phyloP scores from a whole-genome alignment of 1,140 invertebrate species.

The Zaprionus nigranus region DNA sequence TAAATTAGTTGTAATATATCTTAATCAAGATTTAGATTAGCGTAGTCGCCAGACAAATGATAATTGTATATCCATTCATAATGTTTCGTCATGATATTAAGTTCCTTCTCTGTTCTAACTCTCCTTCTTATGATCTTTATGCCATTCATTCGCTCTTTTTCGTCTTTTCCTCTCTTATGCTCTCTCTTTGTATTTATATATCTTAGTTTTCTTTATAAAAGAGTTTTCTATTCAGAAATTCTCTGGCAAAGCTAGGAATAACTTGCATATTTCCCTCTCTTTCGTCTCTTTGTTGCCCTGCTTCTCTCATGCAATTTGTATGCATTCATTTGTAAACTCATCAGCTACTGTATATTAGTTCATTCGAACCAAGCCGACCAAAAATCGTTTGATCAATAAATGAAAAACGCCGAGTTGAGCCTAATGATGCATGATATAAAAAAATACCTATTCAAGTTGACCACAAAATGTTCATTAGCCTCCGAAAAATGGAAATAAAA shows the following conservation, averaged over 20 bases:
- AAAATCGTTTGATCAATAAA: slow-evolving; percentile 41
- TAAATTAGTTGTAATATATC: neutral
- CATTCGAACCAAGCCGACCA: neutral
- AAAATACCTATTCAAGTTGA: slow-evolving; percentile 21
- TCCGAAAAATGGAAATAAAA: slow-evolving; percentile 17
- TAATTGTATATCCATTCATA: too few species aligned
- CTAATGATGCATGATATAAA: slow-evolving; percentile 50
- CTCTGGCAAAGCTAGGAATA: neutral
- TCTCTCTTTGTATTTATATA: too few species aligned
- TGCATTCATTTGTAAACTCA: slow-evolving; percentile 8
- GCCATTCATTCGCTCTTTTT: too few species aligned
- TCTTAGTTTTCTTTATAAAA: too few species aligned
- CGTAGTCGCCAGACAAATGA: too few species aligned
- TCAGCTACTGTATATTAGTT: slow-evolving; percentile 37
- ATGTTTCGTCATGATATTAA: neutral
- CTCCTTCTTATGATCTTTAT: too few species aligned
- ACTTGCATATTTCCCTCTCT: neutral
- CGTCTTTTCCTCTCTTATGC: too few species aligned
- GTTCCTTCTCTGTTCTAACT: too few species aligned
- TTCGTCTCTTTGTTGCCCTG: neutral
- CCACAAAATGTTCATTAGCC: slow-evolving; percentile 55
- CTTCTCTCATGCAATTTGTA: slow-evolving; percentile 7
- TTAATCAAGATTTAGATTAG: neutral
- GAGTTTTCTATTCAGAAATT: neutral
- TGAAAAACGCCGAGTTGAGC: slow-evolving; percentile 16